Conservation (phyloP, 2,113 vertebrate genomes). For the Eonycteris spelaea region DNA sequence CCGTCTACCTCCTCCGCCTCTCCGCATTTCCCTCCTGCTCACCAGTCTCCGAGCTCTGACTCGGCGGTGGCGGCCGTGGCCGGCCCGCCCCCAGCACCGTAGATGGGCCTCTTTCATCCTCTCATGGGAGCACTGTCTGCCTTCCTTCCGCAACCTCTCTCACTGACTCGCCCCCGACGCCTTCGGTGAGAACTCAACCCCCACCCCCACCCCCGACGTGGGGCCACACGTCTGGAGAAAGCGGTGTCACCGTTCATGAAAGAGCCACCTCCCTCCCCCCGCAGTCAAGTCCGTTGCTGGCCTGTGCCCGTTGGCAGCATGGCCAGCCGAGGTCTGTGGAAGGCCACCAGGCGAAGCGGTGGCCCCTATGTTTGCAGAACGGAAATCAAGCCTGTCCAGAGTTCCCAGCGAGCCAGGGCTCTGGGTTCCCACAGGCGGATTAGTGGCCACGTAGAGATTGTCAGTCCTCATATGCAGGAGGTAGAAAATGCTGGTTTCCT, state of each 20-base stretch:
- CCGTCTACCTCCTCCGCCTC: constrained; percentile 87
- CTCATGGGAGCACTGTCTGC: constrained; percentile 90
- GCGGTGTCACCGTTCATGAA: background rate
- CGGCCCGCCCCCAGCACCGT: constrained; percentile 85
- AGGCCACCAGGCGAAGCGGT: background rate
- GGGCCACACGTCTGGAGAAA: constrained; percentile 31
- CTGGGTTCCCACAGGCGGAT: background rate
- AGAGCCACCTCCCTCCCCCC: rapidly evolving
- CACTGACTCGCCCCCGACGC: constrained; percentile 93
- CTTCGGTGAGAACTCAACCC: constrained; percentile 90
- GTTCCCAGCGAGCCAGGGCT: background rate
- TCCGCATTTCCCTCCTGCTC: constrained; percentile 83
- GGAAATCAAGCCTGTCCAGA: background rate
- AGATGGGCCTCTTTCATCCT: constrained; percentile 90
- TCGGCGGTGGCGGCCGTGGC: constrained; percentile 85
- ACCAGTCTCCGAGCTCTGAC: constrained; percentile 89
- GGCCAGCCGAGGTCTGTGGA: background rate
- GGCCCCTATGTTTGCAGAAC: background rate
- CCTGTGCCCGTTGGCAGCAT: rapidly evolving
- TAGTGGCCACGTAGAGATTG: background rate
- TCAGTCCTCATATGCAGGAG: background rate
- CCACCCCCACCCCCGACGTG: background rate
- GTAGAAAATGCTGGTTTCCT: background rate
- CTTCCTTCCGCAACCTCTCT: constrained; percentile 94
- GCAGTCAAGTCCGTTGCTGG: rapidly evolving